phyloP scores from a whole-genome alignment of 1,140 invertebrate species.

The Aporrectodea caliginosa region DNA sequence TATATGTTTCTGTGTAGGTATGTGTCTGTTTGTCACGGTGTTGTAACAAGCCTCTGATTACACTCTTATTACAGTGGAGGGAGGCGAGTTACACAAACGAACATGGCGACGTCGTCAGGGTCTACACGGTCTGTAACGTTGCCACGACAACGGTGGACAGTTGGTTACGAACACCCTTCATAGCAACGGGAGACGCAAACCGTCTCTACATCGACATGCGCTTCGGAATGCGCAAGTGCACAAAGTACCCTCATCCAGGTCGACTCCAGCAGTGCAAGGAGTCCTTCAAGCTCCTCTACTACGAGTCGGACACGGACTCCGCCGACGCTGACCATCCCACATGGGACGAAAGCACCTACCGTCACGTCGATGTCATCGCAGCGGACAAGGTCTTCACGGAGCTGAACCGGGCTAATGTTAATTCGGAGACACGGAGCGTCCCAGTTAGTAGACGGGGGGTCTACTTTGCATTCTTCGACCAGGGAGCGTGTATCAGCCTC shows the following conservation, averaged over 20 bases:
- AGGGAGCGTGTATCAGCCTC: slow-evolving; percentile 90
- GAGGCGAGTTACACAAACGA: slow-evolving; percentile 95
- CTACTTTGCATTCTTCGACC: slow-evolving; percentile 96
- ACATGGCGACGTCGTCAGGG: slow-evolving; percentile 91
- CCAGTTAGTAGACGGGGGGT: slow-evolving; percentile 76
- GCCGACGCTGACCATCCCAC: slow-evolving; percentile 47
- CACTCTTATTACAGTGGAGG: slow-evolving; percentile 76
- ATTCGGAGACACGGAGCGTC: slow-evolving; percentile 88
- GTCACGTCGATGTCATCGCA: slow-evolving; percentile 80
- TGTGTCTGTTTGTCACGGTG: too few species aligned
- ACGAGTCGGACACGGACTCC: slow-evolving; percentile 69
- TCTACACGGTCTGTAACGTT: slow-evolving; percentile 95
- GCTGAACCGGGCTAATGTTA: slow-evolving; percentile 65
- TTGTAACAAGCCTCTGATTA: too few species aligned
- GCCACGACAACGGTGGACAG: slow-evolving; percentile 95
- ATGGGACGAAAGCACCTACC: slow-evolving; percentile 91
- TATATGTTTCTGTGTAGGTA: too few species aligned
- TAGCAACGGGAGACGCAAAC: slow-evolving; percentile 85
- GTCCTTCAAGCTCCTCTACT: slow-evolving; percentile 91
- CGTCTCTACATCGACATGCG: slow-evolving; percentile 95
- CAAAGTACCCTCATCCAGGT: slow-evolving; percentile 44
- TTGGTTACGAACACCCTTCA: slow-evolving; percentile 97
- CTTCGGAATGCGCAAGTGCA: slow-evolving; percentile 62
- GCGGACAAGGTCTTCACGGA: slow-evolving; percentile 75
- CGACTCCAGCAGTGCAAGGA: slow-evolving; percentile 61